Evolutionary conservation across 2,113 vertebrate species (phyloP).

Genomic region (cattle (Bos taurus)): DNA sequence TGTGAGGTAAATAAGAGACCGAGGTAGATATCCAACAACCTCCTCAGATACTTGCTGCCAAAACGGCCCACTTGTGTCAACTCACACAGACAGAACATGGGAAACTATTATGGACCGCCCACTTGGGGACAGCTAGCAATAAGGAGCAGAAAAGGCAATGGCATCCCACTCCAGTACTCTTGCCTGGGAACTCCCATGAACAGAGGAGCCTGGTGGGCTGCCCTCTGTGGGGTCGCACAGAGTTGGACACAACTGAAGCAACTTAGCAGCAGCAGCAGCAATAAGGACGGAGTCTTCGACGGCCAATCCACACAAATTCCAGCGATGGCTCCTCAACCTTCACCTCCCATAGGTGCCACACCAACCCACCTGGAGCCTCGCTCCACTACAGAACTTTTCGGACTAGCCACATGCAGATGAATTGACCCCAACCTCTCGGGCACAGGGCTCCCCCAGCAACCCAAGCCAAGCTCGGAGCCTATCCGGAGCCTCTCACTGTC

Average conservation of each 20-base stretch:
- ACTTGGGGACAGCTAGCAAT: too few relatives aligned
- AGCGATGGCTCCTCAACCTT: fast-evolving
- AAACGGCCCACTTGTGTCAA: not conserved
- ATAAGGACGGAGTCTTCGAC: not conserved
- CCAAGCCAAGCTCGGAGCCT: not conserved
- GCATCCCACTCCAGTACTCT: too few relatives aligned
- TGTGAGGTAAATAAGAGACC: not conserved
- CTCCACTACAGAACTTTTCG: not conserved
- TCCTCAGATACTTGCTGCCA: too few relatives aligned
- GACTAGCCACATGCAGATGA: not conserved
- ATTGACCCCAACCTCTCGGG: not conserved
- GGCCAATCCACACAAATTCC: not conserved
- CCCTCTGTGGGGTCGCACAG: too few relatives aligned
- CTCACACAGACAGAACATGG: not conserved
- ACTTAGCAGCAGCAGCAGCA: too few relatives aligned
- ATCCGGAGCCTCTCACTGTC: too few relatives aligned
- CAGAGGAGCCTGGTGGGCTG: too few relatives aligned
- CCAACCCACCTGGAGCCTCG: not conserved
- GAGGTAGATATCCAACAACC: too few relatives aligned
- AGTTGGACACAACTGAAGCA: too few relatives aligned
- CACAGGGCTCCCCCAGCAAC: not conserved
- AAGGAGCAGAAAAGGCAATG: not conserved
- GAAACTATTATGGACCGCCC: fast-evolving
- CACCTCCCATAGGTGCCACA: not conserved
- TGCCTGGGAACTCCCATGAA: too few relatives aligned